phyloP scores from a whole-genome alignment of 1,140 invertebrate species.

The Drosophila chauvacae region DNA sequence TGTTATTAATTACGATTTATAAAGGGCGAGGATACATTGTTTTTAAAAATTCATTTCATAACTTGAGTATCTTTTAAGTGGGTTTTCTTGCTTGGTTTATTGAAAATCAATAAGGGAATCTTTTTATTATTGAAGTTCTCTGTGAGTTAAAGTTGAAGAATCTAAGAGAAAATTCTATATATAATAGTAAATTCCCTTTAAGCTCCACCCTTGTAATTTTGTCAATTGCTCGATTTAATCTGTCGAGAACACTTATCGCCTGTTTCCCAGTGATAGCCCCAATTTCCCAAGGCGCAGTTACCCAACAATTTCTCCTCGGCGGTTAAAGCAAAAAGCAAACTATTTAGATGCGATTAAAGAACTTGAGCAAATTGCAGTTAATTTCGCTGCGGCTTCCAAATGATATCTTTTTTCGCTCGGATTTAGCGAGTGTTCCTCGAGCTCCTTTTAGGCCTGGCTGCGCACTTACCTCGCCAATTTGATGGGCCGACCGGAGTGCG shows the following conservation, averaged over 20 bases:
- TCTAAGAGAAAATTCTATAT: not conserved
- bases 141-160: not conserved
- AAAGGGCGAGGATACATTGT: not conserved
- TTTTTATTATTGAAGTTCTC: not conserved
- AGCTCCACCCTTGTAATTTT: conserved; percentile 29
- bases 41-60: not conserved
- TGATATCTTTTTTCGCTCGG: conserved; percentile 30
- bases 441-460: conserved; percentile 4
- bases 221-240: conserved; percentile 11
- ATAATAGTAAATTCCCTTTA: not conserved
- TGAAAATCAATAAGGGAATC: not conserved
- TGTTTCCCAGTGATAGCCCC: conserved; percentile 10
- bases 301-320: conserved; percentile 20
- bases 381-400: conserved; percentile 39
- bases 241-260: conserved; percentile 35
- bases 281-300: conserved; percentile 29
- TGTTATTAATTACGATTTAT: conserved; percentile 19
- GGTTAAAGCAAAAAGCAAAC: conserved; percentile 36
- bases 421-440: conserved; percentile 13
- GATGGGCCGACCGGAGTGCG: conserved; percentile 84
- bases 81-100: too few species aligned
- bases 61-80: fast-evolving
- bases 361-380: conserved; percentile 35
- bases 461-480: conserved; percentile 82
- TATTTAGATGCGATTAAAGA: conserved; percentile 38